Percentiles rank a stretch among this genome's conserved stretches.
These are phyloP conservation scores for Eumacrocentrus americanus DNA, from an alignment of 2,888 invertebrate species.

Conservation along the genomic window DNA sequence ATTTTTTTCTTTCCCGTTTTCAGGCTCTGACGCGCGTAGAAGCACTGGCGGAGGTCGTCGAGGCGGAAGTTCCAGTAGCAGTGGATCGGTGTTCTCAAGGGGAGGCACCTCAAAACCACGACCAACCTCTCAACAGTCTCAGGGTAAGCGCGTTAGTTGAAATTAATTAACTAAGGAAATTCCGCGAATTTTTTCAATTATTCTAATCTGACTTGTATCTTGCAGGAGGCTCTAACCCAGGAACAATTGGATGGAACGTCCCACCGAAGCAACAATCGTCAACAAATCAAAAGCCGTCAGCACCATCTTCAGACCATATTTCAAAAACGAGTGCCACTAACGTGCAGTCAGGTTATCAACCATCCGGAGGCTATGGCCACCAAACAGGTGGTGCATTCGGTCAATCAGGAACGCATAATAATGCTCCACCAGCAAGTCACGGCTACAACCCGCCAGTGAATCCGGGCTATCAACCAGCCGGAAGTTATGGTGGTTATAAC, in stretches of 20 bases:
- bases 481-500: too few relatives aligned
- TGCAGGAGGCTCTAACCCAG: slow-evolving; percentile 43
- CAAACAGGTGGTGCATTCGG: slow-evolving; percentile 11
- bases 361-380: slow-evolving; percentile 42
- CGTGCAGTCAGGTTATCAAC: slow-evolving; percentile 42
- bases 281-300: slow-evolving; percentile 49
- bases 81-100: not conserved
- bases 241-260: slow-evolving; percentile 54
- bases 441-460: slow-evolving; percentile 35
- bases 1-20: too few relatives aligned
- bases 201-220: not conserved
- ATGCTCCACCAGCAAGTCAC: slow-evolving; percentile 22
- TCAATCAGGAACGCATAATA: not conserved
- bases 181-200: not conserved
- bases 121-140: not conserved
- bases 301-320: slow-evolving; percentile 41
- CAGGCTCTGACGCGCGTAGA: not conserved
- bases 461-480: not conserved
- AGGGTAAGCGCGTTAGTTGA: not conserved
- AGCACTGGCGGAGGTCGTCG: not conserved
- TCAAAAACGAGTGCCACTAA: slow-evolving; percentile 54
- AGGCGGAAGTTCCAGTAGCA: not conserved
- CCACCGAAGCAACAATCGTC: slow-evolving; percentile 40
- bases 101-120: not conserved
- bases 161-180: not conserved